Percentiles rank a stretch among this genome's conserved stretches.
Evolutionary conservation across 2,888 invertebrate species (phyloP).

Genomic region (Sabatieria punctata): DNA sequence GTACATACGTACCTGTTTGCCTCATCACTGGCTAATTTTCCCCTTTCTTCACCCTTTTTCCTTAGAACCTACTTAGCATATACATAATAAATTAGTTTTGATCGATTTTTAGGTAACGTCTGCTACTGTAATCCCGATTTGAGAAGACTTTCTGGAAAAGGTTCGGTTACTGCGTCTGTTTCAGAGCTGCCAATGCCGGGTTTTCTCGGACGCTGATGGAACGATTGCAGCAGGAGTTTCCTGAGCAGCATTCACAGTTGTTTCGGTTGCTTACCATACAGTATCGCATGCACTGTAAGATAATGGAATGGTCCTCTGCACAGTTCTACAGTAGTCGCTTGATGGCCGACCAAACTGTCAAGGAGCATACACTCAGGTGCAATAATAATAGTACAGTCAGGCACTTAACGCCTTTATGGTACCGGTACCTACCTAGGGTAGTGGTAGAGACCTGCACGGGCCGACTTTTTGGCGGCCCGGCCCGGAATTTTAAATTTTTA

Average conservation of each 20-base stretch:
- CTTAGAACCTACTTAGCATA: background rate
- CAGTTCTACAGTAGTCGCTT: conserved; percentile 52
- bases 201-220: conserved; percentile 39
- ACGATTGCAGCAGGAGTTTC: conserved; percentile 29
- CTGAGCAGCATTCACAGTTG: conserved; percentile 33
- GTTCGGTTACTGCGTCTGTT: background rate
- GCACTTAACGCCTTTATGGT: too few species aligned
- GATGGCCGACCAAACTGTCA: conserved; percentile 30
- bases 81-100: background rate
- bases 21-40: too few species aligned
- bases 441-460: too few species aligned
- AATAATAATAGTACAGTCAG: too few species aligned
- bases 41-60: too few species aligned
- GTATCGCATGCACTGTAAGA: conserved; percentile 74
- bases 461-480: too few species aligned
- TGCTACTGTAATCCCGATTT: too few species aligned
- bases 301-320: conserved; percentile 63
- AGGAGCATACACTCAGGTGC: conserved; percentile 37
- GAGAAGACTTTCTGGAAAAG: background rate
- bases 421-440: too few species aligned
- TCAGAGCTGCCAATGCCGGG: conserved; percentile 34
- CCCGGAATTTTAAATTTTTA: too few species aligned
- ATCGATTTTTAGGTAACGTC: too few species aligned
- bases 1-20: conserved; percentile 1
- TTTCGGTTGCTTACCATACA: conserved; percentile 53